Evolutionary conservation across 2,113 vertebrate genomes (phyloP).

Genomic region (Blennius ocellaris): DNA sequence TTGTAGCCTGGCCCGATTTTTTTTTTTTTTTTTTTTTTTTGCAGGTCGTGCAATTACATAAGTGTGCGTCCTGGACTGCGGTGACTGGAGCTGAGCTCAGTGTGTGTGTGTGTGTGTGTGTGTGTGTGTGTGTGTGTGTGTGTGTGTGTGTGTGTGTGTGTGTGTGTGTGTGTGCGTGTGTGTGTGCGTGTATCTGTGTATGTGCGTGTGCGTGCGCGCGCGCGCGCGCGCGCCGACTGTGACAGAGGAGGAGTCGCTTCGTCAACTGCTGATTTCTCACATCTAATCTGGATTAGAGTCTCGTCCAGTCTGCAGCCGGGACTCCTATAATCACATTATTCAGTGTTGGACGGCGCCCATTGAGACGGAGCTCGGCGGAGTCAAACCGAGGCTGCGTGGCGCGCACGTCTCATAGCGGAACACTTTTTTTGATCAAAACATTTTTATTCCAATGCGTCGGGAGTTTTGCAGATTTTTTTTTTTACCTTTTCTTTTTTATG

Average conservation of each 20-base stretch:
- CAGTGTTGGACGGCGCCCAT: slow-evolving; percentile 29
- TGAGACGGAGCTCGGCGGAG: slow-evolving; percentile 1
- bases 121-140: too few species aligned
- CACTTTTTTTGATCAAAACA: too few species aligned
- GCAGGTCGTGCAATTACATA: slow-evolving; percentile 55
- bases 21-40: not conserved
- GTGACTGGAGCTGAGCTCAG: slow-evolving; percentile 33
- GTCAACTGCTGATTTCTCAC: slow-evolving; percentile 34
- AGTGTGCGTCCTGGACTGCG: slow-evolving; percentile 54
- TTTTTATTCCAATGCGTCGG: not conserved
- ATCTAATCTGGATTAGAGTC: slow-evolving; percentile 79
- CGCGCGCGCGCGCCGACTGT: slow-evolving; percentile 17
- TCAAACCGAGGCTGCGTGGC: not conserved
- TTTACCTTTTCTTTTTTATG: too few species aligned
- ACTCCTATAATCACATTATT: slow-evolving; percentile 69
- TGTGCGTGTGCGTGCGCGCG: too few species aligned
- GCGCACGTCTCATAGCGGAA: not conserved
- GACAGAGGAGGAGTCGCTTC: slow-evolving; percentile 27
- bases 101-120: too few species aligned
- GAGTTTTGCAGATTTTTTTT: not conserved
- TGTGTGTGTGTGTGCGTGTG: too few species aligned
- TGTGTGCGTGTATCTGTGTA: too few species aligned
- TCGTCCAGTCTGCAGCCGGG: slow-evolving; percentile 43
- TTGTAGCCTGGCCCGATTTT: not conserved
- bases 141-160: too few species aligned